Percentiles rank a stretch among this genome's conserved stretches.
phyloP scores from a whole-genome alignment of 2,888 invertebrate genomes.

The Ormyrus rosae region DNA sequence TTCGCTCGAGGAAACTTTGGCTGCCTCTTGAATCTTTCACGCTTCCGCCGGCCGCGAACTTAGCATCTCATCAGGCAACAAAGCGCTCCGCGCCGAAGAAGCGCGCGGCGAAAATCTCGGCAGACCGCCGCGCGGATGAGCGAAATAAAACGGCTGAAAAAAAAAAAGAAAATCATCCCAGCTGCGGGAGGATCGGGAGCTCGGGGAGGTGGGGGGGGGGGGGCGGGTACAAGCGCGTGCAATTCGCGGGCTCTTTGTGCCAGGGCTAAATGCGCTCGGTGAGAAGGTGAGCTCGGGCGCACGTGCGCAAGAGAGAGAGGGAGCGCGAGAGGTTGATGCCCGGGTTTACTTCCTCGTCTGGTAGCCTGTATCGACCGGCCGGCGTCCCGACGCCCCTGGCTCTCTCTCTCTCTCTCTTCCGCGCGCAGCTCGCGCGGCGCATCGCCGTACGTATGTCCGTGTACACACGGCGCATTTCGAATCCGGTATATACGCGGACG shows the following conservation, averaged over 20 bases:
- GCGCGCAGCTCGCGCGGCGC: conserved; percentile 2
- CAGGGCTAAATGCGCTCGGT: neutral
- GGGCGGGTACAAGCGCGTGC: neutral
- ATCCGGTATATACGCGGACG: neutral
- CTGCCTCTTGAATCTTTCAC: too few species aligned
- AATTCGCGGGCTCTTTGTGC: conserved; percentile 28
- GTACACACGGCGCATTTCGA: conserved; percentile 16
- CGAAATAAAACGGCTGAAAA: neutral
- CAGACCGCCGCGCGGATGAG: neutral
- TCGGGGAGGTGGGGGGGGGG: too few species aligned
- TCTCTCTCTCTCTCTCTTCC: conserved; percentile 53
- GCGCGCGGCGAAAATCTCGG: too few species aligned
- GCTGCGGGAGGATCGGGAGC: too few species aligned
- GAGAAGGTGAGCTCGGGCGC: conserved; percentile 8
- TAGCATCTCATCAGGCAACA: too few species aligned
- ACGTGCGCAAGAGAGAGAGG: conserved; percentile 11
- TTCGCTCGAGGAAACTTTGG: too few species aligned
- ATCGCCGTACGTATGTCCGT: conserved; percentile 23
- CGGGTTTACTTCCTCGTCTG: conserved; percentile 74
- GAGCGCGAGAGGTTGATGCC: conserved; percentile 72
- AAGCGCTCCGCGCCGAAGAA: too few species aligned
- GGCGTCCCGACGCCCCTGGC: conserved; percentile 66
- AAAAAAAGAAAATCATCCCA: neutral
- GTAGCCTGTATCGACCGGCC: conserved; percentile 72
- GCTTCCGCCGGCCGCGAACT: too few species aligned